Base-by-base conservation (phyloP, 2,113 vertebrate species). In the Urocitellus parryii region DNA sequence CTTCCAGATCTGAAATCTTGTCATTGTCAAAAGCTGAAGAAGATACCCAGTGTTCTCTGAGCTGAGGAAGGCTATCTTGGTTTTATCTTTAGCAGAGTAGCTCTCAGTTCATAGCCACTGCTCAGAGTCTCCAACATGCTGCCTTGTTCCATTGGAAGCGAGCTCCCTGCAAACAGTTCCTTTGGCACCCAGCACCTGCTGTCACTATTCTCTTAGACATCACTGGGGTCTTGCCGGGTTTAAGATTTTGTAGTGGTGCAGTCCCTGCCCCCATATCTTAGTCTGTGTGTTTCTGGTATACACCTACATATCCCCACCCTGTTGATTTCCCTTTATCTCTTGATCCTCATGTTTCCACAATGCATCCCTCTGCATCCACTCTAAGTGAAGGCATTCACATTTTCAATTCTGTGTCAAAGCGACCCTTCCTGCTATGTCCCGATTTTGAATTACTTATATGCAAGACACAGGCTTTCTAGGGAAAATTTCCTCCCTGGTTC, bases 311-410 rank as follows among this genome's bases (percentile, higher is more conserved):
- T 8, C 42, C 27, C 16, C 78, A 56, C 29, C 6, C 18, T 82
- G 22, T 27, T 84, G 1, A 32, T 91, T 82, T 72, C 8, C 20
- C 39, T 12, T 65, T 53, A 34, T 4, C 13, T 29, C 22, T 25
- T 27, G 61, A 65, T 32, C 34, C 4, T 88, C 29, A 4, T 3
- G 3, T 17, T 61, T 84, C 45, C 22, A 39, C 45, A 63, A 4
- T 1, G 56, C 45, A 51, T 20, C 13, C 12, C 16, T 91, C 25
- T 56, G 4, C 4, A 18, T 12, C 20, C 9, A 7, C n/a, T 27
- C 56, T 2, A 32, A n/a, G 32, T 4, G 5, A 5, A 42, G 56
- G 25, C 25, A 32, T 48, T 67, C 14, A 3, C 0, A 11, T 25
- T 42, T 70, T 42, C 8, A 68, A 25, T 70, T 76, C 39, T 76